Conservation (phyloP, 2,888 invertebrate genomes). For the Acrocera orbiculus region DNA sequence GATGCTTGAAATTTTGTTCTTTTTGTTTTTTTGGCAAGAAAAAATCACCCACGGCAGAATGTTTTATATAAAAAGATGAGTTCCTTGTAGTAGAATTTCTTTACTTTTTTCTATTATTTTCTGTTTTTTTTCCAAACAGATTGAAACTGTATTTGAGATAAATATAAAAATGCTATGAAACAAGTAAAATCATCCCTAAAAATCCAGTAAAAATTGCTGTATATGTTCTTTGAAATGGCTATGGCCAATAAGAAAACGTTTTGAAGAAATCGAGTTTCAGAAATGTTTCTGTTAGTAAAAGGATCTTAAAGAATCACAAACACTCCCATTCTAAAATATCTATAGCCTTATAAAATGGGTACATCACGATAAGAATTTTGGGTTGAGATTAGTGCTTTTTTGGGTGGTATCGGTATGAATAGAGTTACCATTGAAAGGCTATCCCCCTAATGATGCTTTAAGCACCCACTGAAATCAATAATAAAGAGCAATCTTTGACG, state of each 20-base stretch:
- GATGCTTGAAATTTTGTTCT: background rate
- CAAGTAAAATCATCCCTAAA: slow-evolving; percentile 9
- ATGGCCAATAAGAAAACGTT: slow-evolving; percentile 23
- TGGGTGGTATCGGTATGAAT: too few relatives aligned
- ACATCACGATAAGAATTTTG: slow-evolving; percentile 14
- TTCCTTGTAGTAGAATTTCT: background rate
- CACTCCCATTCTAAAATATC: slow-evolving; percentile 9
- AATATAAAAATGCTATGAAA: slow-evolving; percentile 5
- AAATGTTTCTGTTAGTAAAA: slow-evolving; percentile 8
- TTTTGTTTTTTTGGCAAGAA: background rate
- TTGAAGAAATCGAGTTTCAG: slow-evolving; percentile 12
- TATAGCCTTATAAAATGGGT: slow-evolving; percentile 9
- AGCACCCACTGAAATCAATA: slow-evolving; percentile 17
- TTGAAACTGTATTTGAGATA: too few relatives aligned
- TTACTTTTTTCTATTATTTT: background rate
- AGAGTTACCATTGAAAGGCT: too few relatives aligned
- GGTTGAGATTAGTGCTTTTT: slow-evolving; percentile 11
- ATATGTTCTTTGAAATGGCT: slow-evolving; percentile 13
- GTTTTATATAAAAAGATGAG: background rate
- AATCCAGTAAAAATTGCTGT: slow-evolving; percentile 12
- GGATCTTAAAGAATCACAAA: slow-evolving; percentile 4
- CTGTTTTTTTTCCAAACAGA: background rate
- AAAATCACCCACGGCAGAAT: too few relatives aligned
- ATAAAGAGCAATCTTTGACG: slow-evolving; percentile 14
- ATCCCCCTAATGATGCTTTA: slow-evolving; percentile 13